These are phyloP conservation scores for Philopotamus ludificatus DNA, from an alignment of 1,140 invertebrate genomes.

Conservation along the genomic window DNA sequence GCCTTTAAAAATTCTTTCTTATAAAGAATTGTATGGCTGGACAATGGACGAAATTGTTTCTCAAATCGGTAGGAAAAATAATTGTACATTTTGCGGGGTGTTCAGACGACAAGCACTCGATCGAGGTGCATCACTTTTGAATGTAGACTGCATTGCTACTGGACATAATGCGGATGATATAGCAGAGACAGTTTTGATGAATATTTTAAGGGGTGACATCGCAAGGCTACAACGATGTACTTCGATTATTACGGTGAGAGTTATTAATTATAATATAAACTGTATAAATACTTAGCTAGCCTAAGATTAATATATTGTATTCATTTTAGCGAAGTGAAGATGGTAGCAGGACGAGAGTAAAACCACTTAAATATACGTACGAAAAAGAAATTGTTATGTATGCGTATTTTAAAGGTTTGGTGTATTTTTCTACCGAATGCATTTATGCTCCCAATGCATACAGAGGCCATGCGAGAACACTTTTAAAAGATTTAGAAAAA, in stretches of 20 bases:
- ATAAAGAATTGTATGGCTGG: conserved; percentile 99
- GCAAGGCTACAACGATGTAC: conserved; percentile 90
- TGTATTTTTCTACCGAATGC: conserved; percentile 99
- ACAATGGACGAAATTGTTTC: conserved; percentile 99
- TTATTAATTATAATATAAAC: not conserved
- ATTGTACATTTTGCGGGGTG: conserved; percentile 99
- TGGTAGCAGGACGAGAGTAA: conserved; percentile 81
- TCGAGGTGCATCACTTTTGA: conserved; percentile 82
- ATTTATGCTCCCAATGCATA: conserved; percentile 98
- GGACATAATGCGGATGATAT: conserved; percentile 99
- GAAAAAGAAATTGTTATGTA: conserved; percentile 99
- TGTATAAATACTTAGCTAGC: conserved; percentile 5
- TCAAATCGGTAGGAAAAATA: conserved; percentile 94
- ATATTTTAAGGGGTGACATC: conserved; percentile 94
- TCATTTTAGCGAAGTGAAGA: conserved; percentile 73
- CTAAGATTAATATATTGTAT: conserved; percentile 19
- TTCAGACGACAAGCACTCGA: conserved; percentile 96
- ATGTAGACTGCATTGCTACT: conserved; percentile 92
- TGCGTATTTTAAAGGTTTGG: conserved; percentile 94
- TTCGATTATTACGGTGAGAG: conserved; percentile 76
- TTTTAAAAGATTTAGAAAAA: conserved; percentile 95
- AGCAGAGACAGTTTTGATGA: conserved; percentile 98
- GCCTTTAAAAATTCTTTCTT: conserved; percentile 94
- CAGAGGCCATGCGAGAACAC: conserved; percentile 86
- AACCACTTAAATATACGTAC: conserved; percentile 98